These are phyloP conservation scores for Petrocephalus schoutedeni DNA, from an alignment of 2,797 vertebrate species.

Conservation along the genomic window DNA sequence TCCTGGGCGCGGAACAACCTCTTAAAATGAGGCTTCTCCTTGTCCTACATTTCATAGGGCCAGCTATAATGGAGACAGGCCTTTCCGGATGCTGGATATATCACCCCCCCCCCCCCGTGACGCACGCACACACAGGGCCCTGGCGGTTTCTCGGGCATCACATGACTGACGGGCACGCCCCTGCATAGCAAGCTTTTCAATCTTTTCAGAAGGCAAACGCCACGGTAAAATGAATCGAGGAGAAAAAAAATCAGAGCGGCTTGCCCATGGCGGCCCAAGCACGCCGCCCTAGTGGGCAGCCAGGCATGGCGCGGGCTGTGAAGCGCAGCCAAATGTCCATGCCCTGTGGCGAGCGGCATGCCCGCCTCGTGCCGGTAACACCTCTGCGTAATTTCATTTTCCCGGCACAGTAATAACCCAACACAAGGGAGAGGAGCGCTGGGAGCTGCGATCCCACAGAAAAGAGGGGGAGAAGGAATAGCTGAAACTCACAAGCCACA, in stretches of 20 bases:
- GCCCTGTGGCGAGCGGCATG: background rate
- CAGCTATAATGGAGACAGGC: background rate
- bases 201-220: background rate
- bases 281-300: background rate
- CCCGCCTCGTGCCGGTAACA: conserved; percentile 15
- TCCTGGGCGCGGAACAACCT: too few relatives aligned
- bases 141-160: background rate
- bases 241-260: background rate
- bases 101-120: background rate
- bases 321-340: background rate
- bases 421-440: background rate
- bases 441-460: background rate
- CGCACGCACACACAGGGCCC: background rate
- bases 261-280: background rate
- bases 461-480: background rate
- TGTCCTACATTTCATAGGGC: background rate
- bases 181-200: background rate
- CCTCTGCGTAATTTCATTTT: conserved; percentile 21
- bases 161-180: background rate
- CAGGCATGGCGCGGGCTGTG: background rate
- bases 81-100: background rate
- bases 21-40: background rate
- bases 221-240: background rate
- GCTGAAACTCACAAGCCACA: conserved; percentile 2
- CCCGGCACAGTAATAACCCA: conserved; percentile 16